These are phyloP conservation scores for Nowickia ferox DNA, from an alignment of 2,888 invertebrate genomes.

Conservation along the genomic window DNA sequence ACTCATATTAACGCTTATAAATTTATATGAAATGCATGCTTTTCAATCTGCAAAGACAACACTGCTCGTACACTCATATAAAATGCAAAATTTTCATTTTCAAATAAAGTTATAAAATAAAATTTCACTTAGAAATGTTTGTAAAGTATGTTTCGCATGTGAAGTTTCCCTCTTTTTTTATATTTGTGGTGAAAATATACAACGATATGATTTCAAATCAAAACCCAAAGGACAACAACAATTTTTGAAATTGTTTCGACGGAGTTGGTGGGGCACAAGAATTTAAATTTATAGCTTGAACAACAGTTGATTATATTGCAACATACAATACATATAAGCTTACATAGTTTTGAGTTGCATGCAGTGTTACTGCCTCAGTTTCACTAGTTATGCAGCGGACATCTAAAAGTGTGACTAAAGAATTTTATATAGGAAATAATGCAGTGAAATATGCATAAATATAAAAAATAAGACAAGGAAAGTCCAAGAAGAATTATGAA, in stretches of 20 bases:
- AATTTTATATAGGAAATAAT: slow-evolving; percentile 61
- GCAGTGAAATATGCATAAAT: not conserved
- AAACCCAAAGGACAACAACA: slow-evolving; percentile 43
- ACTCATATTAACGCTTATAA: slow-evolving; percentile 6
- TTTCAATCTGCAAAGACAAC: slow-evolving; percentile 26
- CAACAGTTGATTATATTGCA: slow-evolving; percentile 45
- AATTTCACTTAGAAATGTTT: slow-evolving; percentile 38
- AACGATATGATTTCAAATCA: slow-evolving; percentile 42
- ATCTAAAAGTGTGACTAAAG: slow-evolving; percentile 73
- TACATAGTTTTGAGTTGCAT: slow-evolving; percentile 17
- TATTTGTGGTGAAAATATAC: slow-evolving; percentile 72
- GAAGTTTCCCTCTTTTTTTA: slow-evolving; percentile 73
- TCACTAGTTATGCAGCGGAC: slow-evolving; percentile 53
- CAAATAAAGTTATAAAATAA: slow-evolving; percentile 75
- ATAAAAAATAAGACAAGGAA: not conserved
- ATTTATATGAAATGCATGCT: slow-evolving; percentile 43
- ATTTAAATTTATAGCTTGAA: slow-evolving; percentile 55
- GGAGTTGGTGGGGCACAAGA: slow-evolving; percentile 17
- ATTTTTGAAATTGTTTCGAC: slow-evolving; percentile 4
- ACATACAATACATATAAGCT: slow-evolving; percentile 13
- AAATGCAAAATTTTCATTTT: slow-evolving; percentile 74
- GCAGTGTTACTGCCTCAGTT: not conserved
- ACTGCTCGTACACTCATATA: slow-evolving; percentile 62
- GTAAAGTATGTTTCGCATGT: slow-evolving; percentile 18
- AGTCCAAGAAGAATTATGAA: not conserved